These are phyloP conservation scores for Darevskia nairensis DNA, from an alignment of 2,797 vertebrate species.

Conservation along the genomic window DNA sequence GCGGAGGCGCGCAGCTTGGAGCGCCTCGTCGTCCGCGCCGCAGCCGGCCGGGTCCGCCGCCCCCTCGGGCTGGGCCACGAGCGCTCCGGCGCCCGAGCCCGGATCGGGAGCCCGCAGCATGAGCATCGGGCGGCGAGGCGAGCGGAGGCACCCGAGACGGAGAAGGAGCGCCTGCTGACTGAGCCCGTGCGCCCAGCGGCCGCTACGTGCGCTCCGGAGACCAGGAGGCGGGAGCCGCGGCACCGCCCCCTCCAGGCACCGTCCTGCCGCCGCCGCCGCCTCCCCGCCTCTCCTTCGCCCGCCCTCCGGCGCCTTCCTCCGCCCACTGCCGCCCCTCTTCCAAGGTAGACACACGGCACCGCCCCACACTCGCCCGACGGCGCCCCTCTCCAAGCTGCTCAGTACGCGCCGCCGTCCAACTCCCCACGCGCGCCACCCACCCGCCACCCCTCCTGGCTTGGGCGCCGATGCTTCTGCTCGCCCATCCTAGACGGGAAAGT, in stretches of 20 bases:
- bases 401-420: too few relatives aligned
- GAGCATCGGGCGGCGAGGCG: neutral
- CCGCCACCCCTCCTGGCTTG: too few relatives aligned
- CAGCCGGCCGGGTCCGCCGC: conserved; percentile 80
- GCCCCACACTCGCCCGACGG: neutral
- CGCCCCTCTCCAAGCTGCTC: too few relatives aligned
- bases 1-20: conserved; percentile 77
- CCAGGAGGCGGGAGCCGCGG: neutral
- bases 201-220: neutral
- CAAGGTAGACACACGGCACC: neutral
- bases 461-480: too few relatives aligned
- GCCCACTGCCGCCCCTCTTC: too few relatives aligned
- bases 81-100: conserved; percentile 39
- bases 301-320: neutral
- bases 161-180: neutral
- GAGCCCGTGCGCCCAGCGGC: neutral
- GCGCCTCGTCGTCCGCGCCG: conserved; percentile 74
- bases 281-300: neutral
- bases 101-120: conserved; percentile 4
- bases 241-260: conserved; percentile 12
- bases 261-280: neutral
- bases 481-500: too few relatives aligned
- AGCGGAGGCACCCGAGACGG: neutral
- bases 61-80: conserved; percentile 86
- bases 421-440: too few relatives aligned